These are phyloP conservation scores for Diadophis punctatus DNA, from an alignment of 2,113 vertebrate genomes.

Conservation along the genomic window DNA sequence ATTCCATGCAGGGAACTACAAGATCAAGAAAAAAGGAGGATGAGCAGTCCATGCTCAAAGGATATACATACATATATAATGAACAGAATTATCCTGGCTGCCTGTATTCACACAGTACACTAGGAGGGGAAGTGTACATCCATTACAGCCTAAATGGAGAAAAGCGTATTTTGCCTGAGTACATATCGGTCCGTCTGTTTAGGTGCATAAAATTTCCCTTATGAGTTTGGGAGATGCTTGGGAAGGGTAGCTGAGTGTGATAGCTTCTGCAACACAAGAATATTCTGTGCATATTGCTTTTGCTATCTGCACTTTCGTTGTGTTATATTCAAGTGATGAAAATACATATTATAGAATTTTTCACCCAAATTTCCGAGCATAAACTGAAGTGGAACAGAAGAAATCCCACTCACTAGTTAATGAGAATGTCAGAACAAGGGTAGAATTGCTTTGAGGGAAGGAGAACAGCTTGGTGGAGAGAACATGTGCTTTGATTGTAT, in stretches of 20 bases:
- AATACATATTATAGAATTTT: not conserved
- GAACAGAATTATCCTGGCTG: not conserved
- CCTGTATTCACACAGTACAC: not conserved
- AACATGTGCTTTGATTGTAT: not conserved
- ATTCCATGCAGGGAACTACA: slow-evolving; percentile 53
- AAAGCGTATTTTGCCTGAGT: not conserved
- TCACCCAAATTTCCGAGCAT: not conserved
- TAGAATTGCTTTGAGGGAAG: not conserved
- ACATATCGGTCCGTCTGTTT: not conserved
- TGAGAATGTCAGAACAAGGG: not conserved
- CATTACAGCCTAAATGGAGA: slow-evolving; percentile 8
- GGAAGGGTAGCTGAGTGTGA: not conserved
- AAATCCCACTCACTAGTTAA: not conserved
- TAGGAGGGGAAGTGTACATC: not conserved
- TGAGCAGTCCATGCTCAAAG: not conserved
- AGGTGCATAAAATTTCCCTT: not conserved
- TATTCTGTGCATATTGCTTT: not conserved
- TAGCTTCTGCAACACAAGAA: not conserved
- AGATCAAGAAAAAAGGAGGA: not conserved
- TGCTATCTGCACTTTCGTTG: not conserved
- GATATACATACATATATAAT: slow-evolving; percentile 10
- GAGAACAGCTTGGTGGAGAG: not conserved
- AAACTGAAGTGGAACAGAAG: not conserved
- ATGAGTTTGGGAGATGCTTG: not conserved
- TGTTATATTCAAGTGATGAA: not conserved